A percentile compares a stretch with the other conserved stretches of the same genome.
phyloP scores from a whole-genome alignment of 2,888 invertebrate genomes.

The Buathra laborator region DNA sequence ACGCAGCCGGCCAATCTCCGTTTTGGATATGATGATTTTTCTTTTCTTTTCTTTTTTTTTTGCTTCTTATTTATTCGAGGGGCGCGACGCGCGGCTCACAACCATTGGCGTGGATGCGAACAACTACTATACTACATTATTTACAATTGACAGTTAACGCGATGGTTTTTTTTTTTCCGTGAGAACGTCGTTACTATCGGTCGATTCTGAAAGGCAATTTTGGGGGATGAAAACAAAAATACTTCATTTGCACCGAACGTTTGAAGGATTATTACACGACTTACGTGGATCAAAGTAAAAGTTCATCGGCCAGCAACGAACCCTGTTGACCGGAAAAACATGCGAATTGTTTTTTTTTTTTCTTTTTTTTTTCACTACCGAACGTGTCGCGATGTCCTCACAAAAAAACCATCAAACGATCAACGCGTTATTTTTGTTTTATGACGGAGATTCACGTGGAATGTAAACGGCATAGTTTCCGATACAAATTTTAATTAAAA shows the following conservation, averaged over 20 bases:
- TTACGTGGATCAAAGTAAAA: conserved; percentile 47
- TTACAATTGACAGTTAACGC: conserved; percentile 77
- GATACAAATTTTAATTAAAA: not conserved
- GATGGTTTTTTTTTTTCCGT: conserved; percentile 72
- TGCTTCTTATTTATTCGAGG: conserved; percentile 35
- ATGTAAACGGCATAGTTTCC: conserved; percentile 35
- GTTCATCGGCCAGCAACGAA: conserved; percentile 77
- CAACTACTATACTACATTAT: conserved; percentile 79
- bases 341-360: not conserved
- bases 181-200: not conserved
- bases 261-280: not conserved
- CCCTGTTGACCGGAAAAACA: conserved; percentile 48
- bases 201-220: not conserved
- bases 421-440: conserved; percentile 6
- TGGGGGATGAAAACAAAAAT: not conserved
- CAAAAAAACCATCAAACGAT: conserved; percentile 5
- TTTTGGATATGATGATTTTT: conserved; percentile 52
- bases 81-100: conserved; percentile 62
- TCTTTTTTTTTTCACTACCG: not conserved
- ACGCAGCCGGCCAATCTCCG: conserved; percentile 44
- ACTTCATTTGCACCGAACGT: conserved; percentile 1
- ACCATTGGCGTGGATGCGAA: conserved; percentile 73
- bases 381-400: conserved; percentile 1
- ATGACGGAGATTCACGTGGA: not conserved
- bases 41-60: conserved; percentile 14